Base-by-base conservation (phyloP, 2,888 invertebrate species). In the Tuberolachnus salignus region DNA sequence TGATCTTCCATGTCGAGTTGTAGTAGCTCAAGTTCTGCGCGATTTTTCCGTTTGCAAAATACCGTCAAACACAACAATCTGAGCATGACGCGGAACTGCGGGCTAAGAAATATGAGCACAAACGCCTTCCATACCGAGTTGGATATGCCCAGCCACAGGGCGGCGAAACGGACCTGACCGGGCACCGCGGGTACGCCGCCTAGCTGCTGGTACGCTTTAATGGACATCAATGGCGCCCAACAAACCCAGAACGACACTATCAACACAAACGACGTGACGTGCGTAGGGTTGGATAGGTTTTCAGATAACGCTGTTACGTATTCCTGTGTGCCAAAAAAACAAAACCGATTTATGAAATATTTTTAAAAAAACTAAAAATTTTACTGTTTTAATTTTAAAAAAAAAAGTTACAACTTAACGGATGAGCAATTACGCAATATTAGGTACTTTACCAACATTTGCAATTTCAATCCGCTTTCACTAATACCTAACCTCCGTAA, bases 51-150 rank as follows among this genome's bases (percentile, higher is more conserved):
- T 83, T 94, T 91, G 87, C 95, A 95, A 87, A 94, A 95, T 82
- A 94, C 90, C 63, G 94, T 94, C 87, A 94, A 88, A 87, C 95
- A 95, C 85, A 95, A 90, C 84, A 94, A 92, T 84, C 94, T 89
- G 83, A 96, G 88, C 64, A 96, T 95, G 81, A 94, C 89, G 82
- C 97, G 90, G 87, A 98, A 98, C 86, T 97, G 95, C 63, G 95
- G 94, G 86, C 95, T 97, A 87, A 97, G 89, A 81, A 93, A 90
- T 83, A 94, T 89, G 85, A 97, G 91, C 83, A 98, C 93, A 82
- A 98, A 87, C 82, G 96, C 92, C 87, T 98, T 98, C 94, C 97
- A 97, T 86, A 95, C 94, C 69, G 95, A 95, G 87, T 97, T 97
- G 83, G 95, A 88, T 83, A 98, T 92, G 67, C 97, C 98, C 83